Evolutionary conservation across 2,797 vertebrate species (phyloP).

Genomic region (Xiphophorus birchmanni): DNA sequence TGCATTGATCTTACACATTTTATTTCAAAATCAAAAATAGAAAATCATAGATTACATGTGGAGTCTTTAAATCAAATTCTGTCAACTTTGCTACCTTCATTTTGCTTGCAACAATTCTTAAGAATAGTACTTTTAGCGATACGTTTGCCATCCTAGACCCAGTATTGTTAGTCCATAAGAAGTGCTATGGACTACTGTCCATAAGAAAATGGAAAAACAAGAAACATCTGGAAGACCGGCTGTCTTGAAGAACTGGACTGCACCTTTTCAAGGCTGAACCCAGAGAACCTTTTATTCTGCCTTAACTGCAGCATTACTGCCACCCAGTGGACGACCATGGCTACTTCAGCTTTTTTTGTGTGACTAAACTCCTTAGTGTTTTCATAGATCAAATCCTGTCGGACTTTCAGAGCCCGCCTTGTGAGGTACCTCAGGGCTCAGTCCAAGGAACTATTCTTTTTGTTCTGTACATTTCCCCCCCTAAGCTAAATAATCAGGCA

Average conservation of each 20-base stretch:
- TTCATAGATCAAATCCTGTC: too few relatives aligned
- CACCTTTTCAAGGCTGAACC: neutral
- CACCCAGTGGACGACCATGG: neutral
- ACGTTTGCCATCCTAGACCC: neutral
- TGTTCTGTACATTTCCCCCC: too few relatives aligned
- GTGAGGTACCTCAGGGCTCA: too few relatives aligned
- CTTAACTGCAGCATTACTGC: neutral
- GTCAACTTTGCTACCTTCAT: neutral
- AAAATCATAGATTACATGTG: neutral
- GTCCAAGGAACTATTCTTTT: too few relatives aligned
- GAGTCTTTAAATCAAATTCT: neutral
- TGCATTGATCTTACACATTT: too few relatives aligned
- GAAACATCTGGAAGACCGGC: neutral
- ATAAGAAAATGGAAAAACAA: neutral
- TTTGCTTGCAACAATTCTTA: neutral
- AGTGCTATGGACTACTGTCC: neutral
- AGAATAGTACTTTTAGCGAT: neutral
- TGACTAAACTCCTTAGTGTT: neutral
- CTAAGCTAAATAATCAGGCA: neutral
- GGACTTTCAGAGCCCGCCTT: too few relatives aligned
- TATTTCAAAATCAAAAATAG: neutral
- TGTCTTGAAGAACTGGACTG: neutral
- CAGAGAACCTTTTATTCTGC: neutral
- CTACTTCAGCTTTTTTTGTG: neutral
- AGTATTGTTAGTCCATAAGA: neutral